phyloP scores from a whole-genome alignment of 2,113 vertebrate genomes.

The Eurypyga helias region DNA sequence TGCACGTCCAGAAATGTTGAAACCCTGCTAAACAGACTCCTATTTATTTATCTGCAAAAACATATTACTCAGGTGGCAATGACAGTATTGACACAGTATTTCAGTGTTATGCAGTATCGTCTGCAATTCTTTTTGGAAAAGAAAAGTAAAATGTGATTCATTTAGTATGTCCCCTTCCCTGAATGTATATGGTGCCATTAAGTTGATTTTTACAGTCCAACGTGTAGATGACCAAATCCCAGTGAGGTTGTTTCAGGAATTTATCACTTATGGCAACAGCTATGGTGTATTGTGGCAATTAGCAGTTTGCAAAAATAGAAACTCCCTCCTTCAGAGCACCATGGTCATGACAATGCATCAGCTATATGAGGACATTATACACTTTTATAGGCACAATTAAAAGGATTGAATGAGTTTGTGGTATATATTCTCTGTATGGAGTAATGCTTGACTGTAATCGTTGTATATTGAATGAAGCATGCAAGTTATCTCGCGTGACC shows the following conservation, averaged over 20 bases:
- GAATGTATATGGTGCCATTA: background rate
- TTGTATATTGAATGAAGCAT: background rate
- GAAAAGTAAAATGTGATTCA: background rate
- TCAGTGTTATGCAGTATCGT: background rate
- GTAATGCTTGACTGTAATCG: constrained; percentile 15
- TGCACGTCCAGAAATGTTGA: background rate
- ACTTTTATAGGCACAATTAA: constrained; percentile 51
- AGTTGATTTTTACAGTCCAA: background rate
- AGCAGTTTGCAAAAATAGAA: background rate
- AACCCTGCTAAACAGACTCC: background rate
- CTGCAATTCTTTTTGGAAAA: background rate
- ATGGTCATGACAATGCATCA: constrained; percentile 40
- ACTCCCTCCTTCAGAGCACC: background rate
- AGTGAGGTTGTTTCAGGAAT: background rate
- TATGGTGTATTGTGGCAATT: constrained; percentile 35
- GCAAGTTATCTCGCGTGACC: background rate
- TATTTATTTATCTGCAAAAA: background rate
- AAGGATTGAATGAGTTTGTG: constrained; percentile 33
- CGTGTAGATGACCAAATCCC: background rate
- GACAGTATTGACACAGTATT: background rate
- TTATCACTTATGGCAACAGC: background rate
- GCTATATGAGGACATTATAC: constrained; percentile 18
- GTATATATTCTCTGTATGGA: background rate
- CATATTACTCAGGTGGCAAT: background rate
- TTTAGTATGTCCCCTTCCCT: background rate